Conservation (phyloP, 2,797 vertebrate genomes). For the Microctenopoma lineatum region DNA sequence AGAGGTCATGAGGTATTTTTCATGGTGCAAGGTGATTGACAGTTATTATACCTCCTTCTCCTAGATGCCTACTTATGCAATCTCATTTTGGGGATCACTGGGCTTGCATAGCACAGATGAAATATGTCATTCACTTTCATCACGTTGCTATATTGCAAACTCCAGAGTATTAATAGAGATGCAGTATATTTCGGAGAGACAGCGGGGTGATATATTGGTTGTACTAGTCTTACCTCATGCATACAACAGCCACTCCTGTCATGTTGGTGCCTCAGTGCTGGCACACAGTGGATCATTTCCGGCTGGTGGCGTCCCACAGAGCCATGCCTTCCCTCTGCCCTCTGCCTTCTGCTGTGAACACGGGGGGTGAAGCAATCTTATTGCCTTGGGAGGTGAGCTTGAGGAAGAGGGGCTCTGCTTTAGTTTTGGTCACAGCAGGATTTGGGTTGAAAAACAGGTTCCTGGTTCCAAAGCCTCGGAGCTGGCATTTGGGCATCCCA, state of each 20-base stretch:
- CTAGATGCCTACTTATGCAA: constrained; percentile 48
- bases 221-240: constrained; percentile 48
- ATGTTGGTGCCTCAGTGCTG: constrained; percentile 69
- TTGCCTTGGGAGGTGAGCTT: constrained; percentile 72
- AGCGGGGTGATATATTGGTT: constrained; percentile 24
- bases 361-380: constrained; percentile 73
- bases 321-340: constrained; percentile 77
- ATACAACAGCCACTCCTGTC: constrained; percentile 53
- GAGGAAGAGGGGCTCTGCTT: constrained; percentile 71
- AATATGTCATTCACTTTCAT: constrained; percentile 42
- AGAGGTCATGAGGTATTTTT: constrained; percentile 72
- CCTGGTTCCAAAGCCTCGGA: constrained; percentile 74
- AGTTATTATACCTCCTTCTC: constrained; percentile 47
- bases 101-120: constrained; percentile 36
- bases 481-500: constrained; percentile 80
- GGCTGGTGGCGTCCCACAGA: constrained; percentile 70
- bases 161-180: constrained; percentile 33
- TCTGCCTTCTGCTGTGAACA: constrained; percentile 76
- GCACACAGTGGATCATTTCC: constrained; percentile 79
- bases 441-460: constrained; percentile 75
- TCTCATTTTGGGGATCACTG: constrained; percentile 52
- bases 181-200: constrained; percentile 41
- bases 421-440: constrained; percentile 75
- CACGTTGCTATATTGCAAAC: constrained; percentile 34
- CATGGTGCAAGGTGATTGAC: constrained; percentile 71